Percentiles rank a stretch among this genome's conserved stretches.
Evolutionary conservation across 1,140 invertebrate species (phyloP).

Genomic region (Drosophila mauritiana): DNA sequence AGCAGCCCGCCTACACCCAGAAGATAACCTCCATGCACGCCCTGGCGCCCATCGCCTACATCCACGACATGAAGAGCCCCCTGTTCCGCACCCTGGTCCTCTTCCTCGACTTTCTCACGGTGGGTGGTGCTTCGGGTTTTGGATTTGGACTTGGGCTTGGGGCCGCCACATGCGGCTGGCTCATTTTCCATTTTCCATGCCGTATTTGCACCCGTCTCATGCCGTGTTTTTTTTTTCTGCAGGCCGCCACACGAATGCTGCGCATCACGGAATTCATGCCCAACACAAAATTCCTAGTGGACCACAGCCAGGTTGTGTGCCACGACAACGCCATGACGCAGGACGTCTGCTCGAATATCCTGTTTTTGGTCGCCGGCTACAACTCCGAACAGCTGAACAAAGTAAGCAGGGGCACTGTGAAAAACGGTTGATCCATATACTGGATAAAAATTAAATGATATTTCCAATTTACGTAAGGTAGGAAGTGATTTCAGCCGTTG

Average conservation of each 20-base stretch:
- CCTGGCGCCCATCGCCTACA: constrained; percentile 88
- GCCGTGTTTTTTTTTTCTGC: constrained; percentile 21
- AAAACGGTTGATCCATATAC: not conserved
- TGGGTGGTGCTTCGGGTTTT: constrained; percentile 29
- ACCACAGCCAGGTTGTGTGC: constrained; percentile 85
- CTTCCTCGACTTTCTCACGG: constrained; percentile 70
- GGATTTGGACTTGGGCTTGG: not conserved
- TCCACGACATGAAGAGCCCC: constrained; percentile 87
- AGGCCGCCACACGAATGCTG: constrained; percentile 85
- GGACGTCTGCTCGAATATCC: constrained; percentile 86
- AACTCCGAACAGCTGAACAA: constrained; percentile 85
- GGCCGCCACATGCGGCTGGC: not conserved
- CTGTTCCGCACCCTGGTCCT: constrained; percentile 76
- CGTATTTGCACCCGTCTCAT: constrained; percentile 13
- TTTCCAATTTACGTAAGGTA: no score
- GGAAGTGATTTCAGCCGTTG: no score
- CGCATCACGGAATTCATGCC: constrained; percentile 87
- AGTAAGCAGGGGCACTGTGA: constrained; percentile 48
- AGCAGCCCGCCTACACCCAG: constrained; percentile 88
- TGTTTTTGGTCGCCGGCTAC: constrained; percentile 87
- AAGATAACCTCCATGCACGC: constrained; percentile 89
- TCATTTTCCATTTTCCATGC: constrained; percentile 15
- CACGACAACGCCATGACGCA: constrained; percentile 85
- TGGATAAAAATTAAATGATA: no score
- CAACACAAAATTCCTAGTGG: constrained; percentile 85